Conservation (phyloP, 1,140 invertebrate species). For the Drosophila elegans region DNA sequence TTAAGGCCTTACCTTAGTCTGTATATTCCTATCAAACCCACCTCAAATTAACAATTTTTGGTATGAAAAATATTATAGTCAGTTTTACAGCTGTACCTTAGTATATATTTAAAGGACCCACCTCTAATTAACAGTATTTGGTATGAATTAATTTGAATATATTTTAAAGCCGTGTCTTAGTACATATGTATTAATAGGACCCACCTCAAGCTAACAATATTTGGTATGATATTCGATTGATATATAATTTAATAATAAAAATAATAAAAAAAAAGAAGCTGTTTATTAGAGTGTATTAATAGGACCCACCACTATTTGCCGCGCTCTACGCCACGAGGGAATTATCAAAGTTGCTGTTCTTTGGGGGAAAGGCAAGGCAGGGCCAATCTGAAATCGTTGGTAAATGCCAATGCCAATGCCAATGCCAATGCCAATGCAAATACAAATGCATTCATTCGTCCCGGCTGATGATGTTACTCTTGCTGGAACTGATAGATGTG, state of each 20-base stretch:
- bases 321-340: conserved; percentile 6
- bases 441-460: too few species aligned
- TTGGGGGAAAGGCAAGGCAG: not conserved
- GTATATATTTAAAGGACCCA: too few species aligned
- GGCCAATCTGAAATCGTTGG: not conserved
- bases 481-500: not conserved
- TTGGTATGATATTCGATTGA: not conserved
- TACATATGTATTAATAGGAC: not conserved
- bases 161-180: not conserved
- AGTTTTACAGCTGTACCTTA: too few species aligned
- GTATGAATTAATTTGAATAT: too few species aligned
- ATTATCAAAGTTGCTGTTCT: not conserved
- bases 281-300: not conserved
- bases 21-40: too few species aligned
- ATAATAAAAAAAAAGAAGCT: not conserved
- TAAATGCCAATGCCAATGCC: too few species aligned
- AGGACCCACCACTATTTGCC: not conserved
- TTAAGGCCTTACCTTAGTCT: too few species aligned
- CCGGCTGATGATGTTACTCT: not conserved
- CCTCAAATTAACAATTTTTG: too few species aligned
- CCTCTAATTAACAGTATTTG: too few species aligned
- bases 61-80: too few species aligned
- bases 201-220: not conserved
- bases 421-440: too few species aligned
- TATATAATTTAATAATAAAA: too few species aligned